A percentile compares a stretch with the other conserved stretches of the same genome.
Evolutionary conservation across 64 coral and sea anemone genomes (phyloP).

Genomic region (Pocillopora damicornis): DNA sequence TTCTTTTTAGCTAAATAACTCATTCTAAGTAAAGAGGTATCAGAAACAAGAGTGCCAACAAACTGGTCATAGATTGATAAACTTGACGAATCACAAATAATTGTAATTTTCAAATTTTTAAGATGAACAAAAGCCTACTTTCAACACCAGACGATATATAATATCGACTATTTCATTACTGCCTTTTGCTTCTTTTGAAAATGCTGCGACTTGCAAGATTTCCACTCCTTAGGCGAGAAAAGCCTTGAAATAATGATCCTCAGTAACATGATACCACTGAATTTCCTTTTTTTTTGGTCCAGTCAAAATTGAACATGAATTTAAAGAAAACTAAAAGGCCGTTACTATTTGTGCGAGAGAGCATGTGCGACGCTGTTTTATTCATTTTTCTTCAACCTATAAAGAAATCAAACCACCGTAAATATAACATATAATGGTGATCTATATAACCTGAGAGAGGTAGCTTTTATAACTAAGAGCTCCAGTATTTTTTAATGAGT

Average conservation of each 20-base stretch:
- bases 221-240: too few species aligned
- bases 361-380: too few species aligned
- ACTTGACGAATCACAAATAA: not conserved
- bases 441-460: not conserved
- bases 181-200: not conserved
- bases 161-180: not conserved
- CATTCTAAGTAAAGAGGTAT: not conserved
- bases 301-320: too few species aligned
- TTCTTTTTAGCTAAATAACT: not conserved
- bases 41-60: not conserved
- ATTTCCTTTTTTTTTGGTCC: too few species aligned
- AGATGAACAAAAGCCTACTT: not conserved
- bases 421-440: not conserved
- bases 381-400: not conserved
- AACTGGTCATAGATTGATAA: not conserved
- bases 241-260: too few species aligned
- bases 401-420: not conserved
- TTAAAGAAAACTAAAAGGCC: too few species aligned
- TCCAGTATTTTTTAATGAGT: not conserved
- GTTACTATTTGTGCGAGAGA: too few species aligned
- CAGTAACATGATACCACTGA: too few species aligned
- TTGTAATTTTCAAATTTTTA: not conserved
- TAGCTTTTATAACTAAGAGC: not conserved
- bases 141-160: not conserved
- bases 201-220: too few species aligned